Evolutionary conservation across 2,888 invertebrate species (phyloP), one percentile per base, ranked within the genome.

Genomic region (Subacronicta megacephala): DNA sequence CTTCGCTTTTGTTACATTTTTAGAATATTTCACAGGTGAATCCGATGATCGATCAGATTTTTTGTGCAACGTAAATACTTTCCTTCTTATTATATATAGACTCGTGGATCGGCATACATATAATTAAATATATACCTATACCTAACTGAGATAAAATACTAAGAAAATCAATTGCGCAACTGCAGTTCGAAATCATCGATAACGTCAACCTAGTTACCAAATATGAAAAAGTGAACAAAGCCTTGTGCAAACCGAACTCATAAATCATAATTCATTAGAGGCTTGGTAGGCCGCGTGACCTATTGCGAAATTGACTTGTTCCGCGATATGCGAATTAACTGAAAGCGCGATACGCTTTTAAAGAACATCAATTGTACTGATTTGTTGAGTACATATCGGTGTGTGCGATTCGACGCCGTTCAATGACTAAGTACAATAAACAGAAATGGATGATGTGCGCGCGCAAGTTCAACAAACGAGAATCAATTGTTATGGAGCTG

Each of bases 401-500:
- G 59, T 47, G 55, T 49, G 68, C 66, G 36, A 67, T 60, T 71
- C 51, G 38, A 55, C 43, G 56, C 47, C 46, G 47, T 55, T 56
- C 68, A 66, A 60, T 75, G 58, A 75, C 62, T 62, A 57, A 55
- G 62, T 62, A 67, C 40, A 71, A 69, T 63, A 66, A 61, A 68
- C 63, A 66, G 55, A 64, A 66, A 68, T 47, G 54, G 59, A 62
- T 60, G 63, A 60, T 47, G 52, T 47, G 72, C 75, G 77, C 72
- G 73, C 72, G 60, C 75, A 81, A 83, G 84, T 83, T 88, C 77
- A 84, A 88, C 83, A 88, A 90, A 88, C 88, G 84, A 87, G 86
- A 88, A 87, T 89, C 90, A 89, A 89, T 91, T 87, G 90, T 90
- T 88, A 83, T 70, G 75, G 81, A 78, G 70, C 81, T 80, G 90